A percentile compares a stretch with the other conserved stretches of the same genome.
These are phyloP conservation scores for Taenaris catops DNA, from an alignment of 2,888 invertebrate genomes.

Conservation along the genomic window DNA sequence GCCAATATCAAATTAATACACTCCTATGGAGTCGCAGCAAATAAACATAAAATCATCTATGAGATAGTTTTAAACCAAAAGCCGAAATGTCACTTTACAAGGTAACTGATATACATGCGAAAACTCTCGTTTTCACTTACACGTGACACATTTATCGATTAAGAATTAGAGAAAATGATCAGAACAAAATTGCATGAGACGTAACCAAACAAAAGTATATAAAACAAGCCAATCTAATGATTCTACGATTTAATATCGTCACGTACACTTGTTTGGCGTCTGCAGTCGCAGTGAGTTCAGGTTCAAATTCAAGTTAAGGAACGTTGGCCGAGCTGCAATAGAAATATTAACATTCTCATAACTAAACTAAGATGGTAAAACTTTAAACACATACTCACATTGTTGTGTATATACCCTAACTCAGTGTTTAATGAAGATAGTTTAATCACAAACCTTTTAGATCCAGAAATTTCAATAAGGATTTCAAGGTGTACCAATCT, in stretches of 20 bases:
- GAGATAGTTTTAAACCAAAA: constrained; percentile 9
- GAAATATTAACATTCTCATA: constrained; percentile 51
- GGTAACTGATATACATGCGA: constrained; percentile 4
- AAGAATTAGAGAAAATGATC: constrained; percentile 22
- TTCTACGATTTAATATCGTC: constrained; percentile 43
- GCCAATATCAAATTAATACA: constrained; percentile 26
- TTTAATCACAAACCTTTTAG: not conserved
- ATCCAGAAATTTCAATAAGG: not conserved
- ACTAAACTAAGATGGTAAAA: constrained; percentile 21
- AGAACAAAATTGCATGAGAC: constrained; percentile 27
- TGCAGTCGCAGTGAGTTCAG: constrained; percentile 94
- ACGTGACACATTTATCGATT: constrained; percentile 3
- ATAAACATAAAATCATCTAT: constrained; percentile 31
- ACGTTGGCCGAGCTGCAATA: constrained; percentile 98
- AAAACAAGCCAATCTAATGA: constrained; percentile 70
- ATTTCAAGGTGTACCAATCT: too few species aligned
- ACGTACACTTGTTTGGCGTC: constrained; percentile 95
- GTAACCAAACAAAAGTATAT: constrained; percentile 26
- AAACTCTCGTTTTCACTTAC: too few species aligned
- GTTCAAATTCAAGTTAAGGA: constrained; percentile 98
- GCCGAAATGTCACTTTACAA: constrained; percentile 1
- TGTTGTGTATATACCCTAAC: too few species aligned
- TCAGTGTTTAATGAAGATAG: too few species aligned
- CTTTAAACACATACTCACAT: too few species aligned
- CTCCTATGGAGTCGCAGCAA: constrained; percentile 36